Conservation (phyloP, 2,888 invertebrate genomes). For the Andrena marginata region DNA sequence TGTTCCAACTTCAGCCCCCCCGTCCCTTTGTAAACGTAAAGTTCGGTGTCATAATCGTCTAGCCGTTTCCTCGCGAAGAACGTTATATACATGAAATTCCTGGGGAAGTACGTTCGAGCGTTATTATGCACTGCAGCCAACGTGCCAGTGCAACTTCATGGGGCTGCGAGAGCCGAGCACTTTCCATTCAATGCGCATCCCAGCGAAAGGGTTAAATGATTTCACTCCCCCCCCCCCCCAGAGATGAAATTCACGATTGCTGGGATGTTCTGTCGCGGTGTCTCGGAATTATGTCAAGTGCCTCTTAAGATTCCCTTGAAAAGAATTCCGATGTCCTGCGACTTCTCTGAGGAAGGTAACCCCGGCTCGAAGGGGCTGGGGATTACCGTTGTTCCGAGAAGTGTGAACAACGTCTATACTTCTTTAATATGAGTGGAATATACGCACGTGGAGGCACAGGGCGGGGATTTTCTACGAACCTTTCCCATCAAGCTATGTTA, state of each 20-base stretch:
- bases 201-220: slow-evolving; percentile 41
- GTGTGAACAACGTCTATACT: neutral
- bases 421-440: neutral
- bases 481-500: slow-evolving; percentile 17
- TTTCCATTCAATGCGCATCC: slow-evolving; percentile 42
- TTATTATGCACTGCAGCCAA: slow-evolving; percentile 48
- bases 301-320: neutral
- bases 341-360: neutral
- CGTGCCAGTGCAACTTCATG: slow-evolving; percentile 36
- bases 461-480: neutral
- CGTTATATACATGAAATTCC: neutral
- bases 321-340: neutral
- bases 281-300: neutral
- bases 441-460: neutral
- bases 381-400: neutral
- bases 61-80: slow-evolving; percentile 6
- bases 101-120: slow-evolving; percentile 24
- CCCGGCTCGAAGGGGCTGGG: neutral
- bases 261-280: neutral
- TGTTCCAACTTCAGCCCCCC: neutral
- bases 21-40: slow-evolving; percentile 25
- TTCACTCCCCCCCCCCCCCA: neutral
- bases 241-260: slow-evolving; percentile 33
- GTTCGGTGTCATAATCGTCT: slow-evolving; percentile 33
- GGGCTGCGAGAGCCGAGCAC: slow-evolving; percentile 13